Base-by-base conservation (phyloP, 2,797 vertebrate species). In the Poeciliopsis gracilis region DNA sequence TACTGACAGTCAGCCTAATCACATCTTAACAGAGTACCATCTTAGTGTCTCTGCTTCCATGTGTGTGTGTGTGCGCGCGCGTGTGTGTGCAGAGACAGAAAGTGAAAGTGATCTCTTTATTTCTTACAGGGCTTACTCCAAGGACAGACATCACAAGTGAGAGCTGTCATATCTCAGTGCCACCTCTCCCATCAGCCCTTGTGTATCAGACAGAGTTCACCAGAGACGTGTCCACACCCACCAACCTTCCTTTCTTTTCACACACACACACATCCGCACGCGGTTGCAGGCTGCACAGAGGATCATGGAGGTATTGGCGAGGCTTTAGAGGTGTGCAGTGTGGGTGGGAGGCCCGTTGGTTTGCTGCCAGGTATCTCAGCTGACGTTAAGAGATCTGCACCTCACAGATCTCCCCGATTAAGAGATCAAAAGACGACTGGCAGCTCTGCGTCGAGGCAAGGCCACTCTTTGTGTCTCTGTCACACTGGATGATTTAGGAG, bases 1-100 rank as follows among this genome's bases (percentile, higher is more conserved):
- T 84, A 89, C 89, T 94, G 94, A 94, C 94, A 94, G 89, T 87
- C 87, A 70, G 88, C 86, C 91, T 94, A 93, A 95, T 95, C 90
- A 92, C 93, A 90, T 93, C 90, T 92, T 92, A 94, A 92, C 90
- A 90, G 88, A 91, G 88, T 82, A 86, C 79, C 81, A 88, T 93
- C 82, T 81, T 51, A 47, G 75, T 82, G 76, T 79, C 77, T 89
- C 83, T 80, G 72, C 84, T 71, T 86, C 76, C 83, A 81, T 78
- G 84, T 79, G 81, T 78, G 84, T 79, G 81, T 78, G 70, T 84
- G 78, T 85, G 84, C 78, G 83, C 77, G 82, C 77, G 70, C 71
- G 70, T 16, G 81, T 78, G 73, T 73, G 75, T 69, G 46, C 77
- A 51, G 1, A 20, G 81, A 78, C 77, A 81, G 79, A 89, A 91